Base-by-base conservation (phyloP, 2,113 vertebrate genomes). In the Bufo gargarizans region DNA sequence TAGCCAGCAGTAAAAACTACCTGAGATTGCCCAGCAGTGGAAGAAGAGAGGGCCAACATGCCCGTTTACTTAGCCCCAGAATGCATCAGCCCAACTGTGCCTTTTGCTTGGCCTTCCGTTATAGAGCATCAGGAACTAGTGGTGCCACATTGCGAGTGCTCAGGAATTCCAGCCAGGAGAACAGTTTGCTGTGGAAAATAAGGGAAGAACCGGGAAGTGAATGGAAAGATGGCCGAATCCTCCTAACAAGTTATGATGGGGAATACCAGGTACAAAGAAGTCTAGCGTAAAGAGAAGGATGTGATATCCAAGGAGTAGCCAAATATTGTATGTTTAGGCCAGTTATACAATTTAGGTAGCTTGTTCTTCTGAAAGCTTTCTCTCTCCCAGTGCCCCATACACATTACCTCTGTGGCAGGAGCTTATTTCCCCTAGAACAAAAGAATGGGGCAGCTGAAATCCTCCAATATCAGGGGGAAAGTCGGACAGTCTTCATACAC, bases 221-320 rank as follows among this genome's bases (percentile, higher is more conserved):
- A 89, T 99, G 98, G 98, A 96, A 93, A 83, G 97, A 99, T 88
- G 98, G 98, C 3, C 95, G 97, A 76, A 97, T 98, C 93, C 96
- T 98, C 91, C 92, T 99, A 91, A 97, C 97, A 0, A 96, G 97
- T 92, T 98, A 97, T 0, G 97, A 98, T 88, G 94, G 91, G 91
- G 96, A 97, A 90, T 99, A 98, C 90, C 96, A 96, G 96, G 98
- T 98, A 91, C 92, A 91, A 56, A 47, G 47, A 16, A 82, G 5
- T 45, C 12, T 81, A 43, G 5, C 53, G 13, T 6, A 80, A 6
- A 20, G 53, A 61, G 50, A 0, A 3, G 12, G 45, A 47, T 74
- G 2, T 2, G 16, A 47, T 14, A 74, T 3, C 5, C 11, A 71
- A 19, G 3, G 33, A 72, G 69, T 6, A 45, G 33, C 33, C 11